Evolutionary conservation across 1,140 invertebrate species (phyloP).

Genomic region (Cylas formicarius): DNA sequence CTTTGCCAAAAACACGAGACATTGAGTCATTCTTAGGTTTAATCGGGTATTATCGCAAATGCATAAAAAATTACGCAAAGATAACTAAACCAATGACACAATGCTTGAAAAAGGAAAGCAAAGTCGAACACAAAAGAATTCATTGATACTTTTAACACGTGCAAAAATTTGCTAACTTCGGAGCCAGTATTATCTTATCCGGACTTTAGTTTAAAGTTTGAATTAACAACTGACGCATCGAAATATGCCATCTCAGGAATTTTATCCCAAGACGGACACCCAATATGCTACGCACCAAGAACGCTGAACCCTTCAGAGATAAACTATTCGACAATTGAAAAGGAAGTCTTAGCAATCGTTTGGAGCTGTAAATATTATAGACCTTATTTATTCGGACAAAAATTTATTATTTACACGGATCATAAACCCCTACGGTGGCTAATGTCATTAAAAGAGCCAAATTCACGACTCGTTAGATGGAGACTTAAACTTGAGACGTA

Average conservation of each 20-base stretch:
- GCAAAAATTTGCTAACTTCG: slow-evolving; percentile 23
- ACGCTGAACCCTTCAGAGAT: slow-evolving; percentile 21
- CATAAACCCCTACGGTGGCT: slow-evolving; percentile 44
- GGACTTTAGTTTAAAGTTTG: slow-evolving; percentile 6
- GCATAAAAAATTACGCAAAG: slow-evolving; percentile 31
- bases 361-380: slow-evolving; percentile 38
- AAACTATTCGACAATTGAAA: slow-evolving; percentile 31
- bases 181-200: slow-evolving; percentile 10
- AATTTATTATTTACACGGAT: slow-evolving; percentile 45
- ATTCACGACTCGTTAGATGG: slow-evolving; percentile 38
- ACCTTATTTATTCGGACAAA: slow-evolving; percentile 41
- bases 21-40: slow-evolving; percentile 36
- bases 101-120: slow-evolving; percentile 29
- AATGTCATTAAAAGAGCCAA: slow-evolving; percentile 42
- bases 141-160: slow-evolving; percentile 11
- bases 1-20: slow-evolving; percentile 27
- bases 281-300: slow-evolving; percentile 25
- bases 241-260: slow-evolving; percentile 24
- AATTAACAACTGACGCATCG: slow-evolving; percentile 12
- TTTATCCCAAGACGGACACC: slow-evolving; percentile 28
- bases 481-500: slow-evolving; percentile 25
- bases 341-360: slow-evolving; percentile 42
- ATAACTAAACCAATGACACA: slow-evolving; percentile 34
- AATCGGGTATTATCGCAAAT: slow-evolving; percentile 37
- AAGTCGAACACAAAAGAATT: slow-evolving; percentile 8